Conservation (phyloP, 2,888 invertebrate species). For the Dromius quadrimaculatus region DNA sequence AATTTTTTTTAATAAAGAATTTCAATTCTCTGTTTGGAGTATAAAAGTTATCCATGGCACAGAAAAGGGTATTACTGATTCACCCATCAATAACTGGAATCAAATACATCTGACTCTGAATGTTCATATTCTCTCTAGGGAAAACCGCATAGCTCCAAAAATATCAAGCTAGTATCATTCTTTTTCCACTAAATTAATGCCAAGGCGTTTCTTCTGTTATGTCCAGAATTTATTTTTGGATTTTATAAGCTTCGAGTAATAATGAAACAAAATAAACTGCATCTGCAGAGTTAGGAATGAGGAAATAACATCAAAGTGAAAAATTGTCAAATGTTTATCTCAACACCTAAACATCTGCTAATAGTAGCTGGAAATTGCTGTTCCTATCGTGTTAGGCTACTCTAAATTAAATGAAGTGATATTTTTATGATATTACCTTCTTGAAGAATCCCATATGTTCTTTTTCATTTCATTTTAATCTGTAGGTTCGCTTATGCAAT, state of each 20-base stretch:
- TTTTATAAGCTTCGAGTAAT: constrained; percentile 32
- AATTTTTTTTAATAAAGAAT: too few relatives aligned
- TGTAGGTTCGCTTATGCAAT: not conserved
- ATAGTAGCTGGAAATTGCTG: constrained; percentile 30
- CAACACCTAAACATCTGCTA: constrained; percentile 31
- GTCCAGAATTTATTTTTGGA: constrained; percentile 17
- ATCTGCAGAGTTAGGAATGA: constrained; percentile 21
- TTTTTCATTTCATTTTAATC: constrained; percentile 3
- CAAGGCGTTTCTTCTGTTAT: too few relatives aligned
- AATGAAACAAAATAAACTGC: constrained; percentile 36
- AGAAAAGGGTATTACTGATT: too few relatives aligned
- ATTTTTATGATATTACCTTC: constrained; percentile 32
- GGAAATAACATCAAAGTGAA: constrained; percentile 39
- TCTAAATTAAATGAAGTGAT: constrained; percentile 26
- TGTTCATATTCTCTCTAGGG: too few relatives aligned
- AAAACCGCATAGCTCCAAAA: too few relatives aligned
- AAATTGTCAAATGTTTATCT: constrained; percentile 33
- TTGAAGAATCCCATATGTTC: constrained; percentile 6
- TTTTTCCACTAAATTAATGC: too few relatives aligned
- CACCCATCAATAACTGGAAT: too few relatives aligned
- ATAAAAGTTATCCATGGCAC: too few relatives aligned
- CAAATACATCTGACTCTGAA: too few relatives aligned
- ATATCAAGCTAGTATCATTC: too few relatives aligned
- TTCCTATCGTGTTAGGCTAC: constrained; percentile 17
- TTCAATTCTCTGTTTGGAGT: too few relatives aligned